Percentiles rank a stretch among this genome's conserved stretches.
These are phyloP conservation scores for Alentia gelatinosa DNA, from an alignment of 2,888 invertebrate species.

Conservation along the genomic window DNA sequence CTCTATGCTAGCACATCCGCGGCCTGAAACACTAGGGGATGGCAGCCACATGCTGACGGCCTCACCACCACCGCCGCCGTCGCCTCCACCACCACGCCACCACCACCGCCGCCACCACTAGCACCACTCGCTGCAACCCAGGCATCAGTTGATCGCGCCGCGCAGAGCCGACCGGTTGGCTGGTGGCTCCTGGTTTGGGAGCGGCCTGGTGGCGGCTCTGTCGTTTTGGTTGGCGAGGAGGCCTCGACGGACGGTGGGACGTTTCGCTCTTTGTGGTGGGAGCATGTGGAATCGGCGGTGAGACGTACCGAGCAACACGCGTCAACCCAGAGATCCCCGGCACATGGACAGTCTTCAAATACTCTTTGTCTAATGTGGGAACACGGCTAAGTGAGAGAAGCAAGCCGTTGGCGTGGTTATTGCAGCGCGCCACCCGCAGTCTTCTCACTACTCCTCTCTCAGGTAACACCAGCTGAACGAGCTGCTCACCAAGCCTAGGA, in stretches of 20 bases:
- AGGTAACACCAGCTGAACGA: background rate
- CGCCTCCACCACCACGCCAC: background rate
- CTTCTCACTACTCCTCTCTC: background rate
- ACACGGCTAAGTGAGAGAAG: background rate
- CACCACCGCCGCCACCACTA: background rate
- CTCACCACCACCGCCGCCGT: background rate
- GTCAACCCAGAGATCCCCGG: too few species aligned
- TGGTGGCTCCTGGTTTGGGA: constrained; percentile 17
- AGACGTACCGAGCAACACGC: too few species aligned
- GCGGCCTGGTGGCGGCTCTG: background rate
- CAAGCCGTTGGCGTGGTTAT: too few species aligned
- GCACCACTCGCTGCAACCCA: background rate
- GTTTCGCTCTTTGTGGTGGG: too few species aligned
- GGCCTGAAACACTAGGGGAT: background rate
- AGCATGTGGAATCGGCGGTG: too few species aligned
- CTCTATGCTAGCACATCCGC: background rate
- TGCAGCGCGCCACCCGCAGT: too few species aligned
- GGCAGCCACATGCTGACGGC: constrained; percentile 29
- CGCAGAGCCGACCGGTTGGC: constrained; percentile 14
- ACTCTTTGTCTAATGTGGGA: too few species aligned
- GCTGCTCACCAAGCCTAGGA: background rate
- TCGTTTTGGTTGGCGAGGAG: background rate
- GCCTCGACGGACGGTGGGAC: too few species aligned
- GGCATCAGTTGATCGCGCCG: constrained; percentile 40
- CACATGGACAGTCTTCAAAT: too few species aligned